phyloP scores from a whole-genome alignment of 2,113 vertebrate genomes.

The Amazona guildingii region DNA sequence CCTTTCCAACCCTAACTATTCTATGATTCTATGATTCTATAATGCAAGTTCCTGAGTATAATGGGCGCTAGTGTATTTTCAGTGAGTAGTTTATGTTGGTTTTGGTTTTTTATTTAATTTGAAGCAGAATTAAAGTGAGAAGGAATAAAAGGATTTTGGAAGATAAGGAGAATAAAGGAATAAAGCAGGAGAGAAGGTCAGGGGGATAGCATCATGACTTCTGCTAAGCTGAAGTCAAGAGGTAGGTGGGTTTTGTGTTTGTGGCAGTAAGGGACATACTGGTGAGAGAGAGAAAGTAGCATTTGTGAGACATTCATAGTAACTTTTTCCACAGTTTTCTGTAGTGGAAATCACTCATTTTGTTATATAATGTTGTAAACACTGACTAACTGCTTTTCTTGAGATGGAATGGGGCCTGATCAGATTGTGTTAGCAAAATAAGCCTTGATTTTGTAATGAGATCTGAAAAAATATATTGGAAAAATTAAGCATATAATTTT shows the following conservation, averaged over 20 bases:
- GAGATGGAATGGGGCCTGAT: not conserved
- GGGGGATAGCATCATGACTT: not conserved
- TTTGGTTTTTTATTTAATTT: not conserved
- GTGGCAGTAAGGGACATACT: not conserved
- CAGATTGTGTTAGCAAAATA: not conserved
- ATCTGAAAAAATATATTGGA: not conserved
- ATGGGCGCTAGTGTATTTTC: not conserved
- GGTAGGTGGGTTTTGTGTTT: not conserved
- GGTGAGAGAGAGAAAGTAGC: not conserved
- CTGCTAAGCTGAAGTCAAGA: not conserved
- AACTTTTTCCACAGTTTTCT: not conserved
- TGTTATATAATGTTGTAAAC: not conserved
- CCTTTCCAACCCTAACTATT: too few relatives aligned
- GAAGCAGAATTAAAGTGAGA: not conserved
- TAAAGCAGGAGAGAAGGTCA: not conserved
- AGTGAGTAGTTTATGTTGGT: not conserved
- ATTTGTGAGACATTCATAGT: not conserved
- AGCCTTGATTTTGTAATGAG: not conserved
- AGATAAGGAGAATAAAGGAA: not conserved
- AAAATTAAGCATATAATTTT: not conserved
- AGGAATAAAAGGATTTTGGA: not conserved
- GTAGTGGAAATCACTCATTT: not conserved
- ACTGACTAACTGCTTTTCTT: not conserved
- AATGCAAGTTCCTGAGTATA: not conserved
- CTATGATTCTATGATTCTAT: too few relatives aligned